phyloP scores from a whole-genome alignment of 2,888 invertebrate species.

The Dynastes maya region DNA sequence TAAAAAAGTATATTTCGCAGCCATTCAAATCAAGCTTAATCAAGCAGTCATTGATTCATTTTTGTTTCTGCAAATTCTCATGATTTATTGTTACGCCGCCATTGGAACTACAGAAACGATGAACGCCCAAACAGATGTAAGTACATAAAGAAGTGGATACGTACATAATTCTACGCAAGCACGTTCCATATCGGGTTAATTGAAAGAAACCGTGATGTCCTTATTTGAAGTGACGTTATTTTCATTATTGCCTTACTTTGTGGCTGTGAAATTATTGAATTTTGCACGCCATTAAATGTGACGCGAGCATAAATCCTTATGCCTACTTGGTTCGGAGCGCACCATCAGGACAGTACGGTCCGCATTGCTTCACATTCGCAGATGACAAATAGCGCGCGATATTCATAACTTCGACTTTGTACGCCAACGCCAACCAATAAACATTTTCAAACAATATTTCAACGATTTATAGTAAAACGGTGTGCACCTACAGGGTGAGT shows the following conservation, averaged over 20 bases:
- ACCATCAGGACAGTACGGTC: conserved; percentile 27
- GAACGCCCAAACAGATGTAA: conserved; percentile 10
- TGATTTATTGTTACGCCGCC: neutral
- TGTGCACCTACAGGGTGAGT: neutral
- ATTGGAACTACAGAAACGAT: neutral
- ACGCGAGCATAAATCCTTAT: conserved; percentile 34
- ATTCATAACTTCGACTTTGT: conserved; percentile 51
- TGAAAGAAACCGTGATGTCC: conserved; percentile 39
- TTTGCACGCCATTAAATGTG: conserved; percentile 40
- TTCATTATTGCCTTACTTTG: conserved; percentile 30
- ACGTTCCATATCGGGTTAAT: conserved; percentile 34
- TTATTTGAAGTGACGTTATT: conserved; percentile 32
- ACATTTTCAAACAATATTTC: conserved; percentile 57
- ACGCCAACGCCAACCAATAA: conserved; percentile 55
- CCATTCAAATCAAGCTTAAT: neutral
- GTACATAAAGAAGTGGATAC: conserved; percentile 1
- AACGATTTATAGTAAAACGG: conserved; percentile 53
- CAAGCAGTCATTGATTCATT: neutral
- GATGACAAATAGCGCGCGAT: conserved; percentile 52
- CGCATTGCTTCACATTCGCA: conserved; percentile 40
- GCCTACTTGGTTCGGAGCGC: neutral
- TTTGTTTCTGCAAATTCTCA: neutral
- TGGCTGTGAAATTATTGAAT: conserved; percentile 42
- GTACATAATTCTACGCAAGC: conserved; percentile 19
- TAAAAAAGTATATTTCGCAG: neutral